A percentile compares a stretch with the other conserved stretches of the same genome.
These are phyloP conservation scores for Clarias laeviceps DNA, from an alignment of 2,797 vertebrate species.

Conservation along the genomic window DNA sequence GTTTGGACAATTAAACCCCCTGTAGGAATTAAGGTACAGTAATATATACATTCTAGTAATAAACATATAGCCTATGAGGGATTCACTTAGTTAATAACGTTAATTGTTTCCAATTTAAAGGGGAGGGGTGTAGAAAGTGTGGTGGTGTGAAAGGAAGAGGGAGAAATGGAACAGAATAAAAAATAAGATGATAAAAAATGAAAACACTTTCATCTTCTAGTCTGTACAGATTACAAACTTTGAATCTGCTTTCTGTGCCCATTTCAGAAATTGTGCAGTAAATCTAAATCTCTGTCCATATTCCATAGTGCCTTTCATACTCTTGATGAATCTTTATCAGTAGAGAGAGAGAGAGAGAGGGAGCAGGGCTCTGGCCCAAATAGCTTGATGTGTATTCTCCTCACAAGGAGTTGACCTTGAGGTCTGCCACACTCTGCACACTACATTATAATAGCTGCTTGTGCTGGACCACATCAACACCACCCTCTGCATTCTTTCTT, in stretches of 20 bases:
- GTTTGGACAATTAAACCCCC: background rate
- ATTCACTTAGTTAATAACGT: background rate
- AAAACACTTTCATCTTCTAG: conserved; percentile 14
- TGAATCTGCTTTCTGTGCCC: conserved; percentile 28
- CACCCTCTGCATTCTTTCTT: conserved; percentile 45
- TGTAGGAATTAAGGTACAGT: background rate
- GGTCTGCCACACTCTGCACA: conserved; percentile 71
- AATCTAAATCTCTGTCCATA: background rate
- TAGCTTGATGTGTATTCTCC: conserved; percentile 76
- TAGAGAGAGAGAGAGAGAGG: conserved; percentile 28
- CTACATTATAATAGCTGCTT: conserved; percentile 73
- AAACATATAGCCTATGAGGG: background rate
- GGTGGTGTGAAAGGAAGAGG: background rate
- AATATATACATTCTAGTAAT: background rate
- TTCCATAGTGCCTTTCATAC: background rate
- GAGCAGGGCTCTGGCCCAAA: conserved; percentile 60
- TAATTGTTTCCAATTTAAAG: background rate
- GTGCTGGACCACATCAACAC: conserved; percentile 37
- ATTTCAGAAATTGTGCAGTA: conserved; percentile 12
- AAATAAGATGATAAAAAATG: background rate
- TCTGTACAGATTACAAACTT: conserved; percentile 24
- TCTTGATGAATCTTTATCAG: conserved; percentile 27
- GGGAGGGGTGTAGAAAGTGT: background rate
- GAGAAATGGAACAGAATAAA: background rate
- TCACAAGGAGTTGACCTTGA: conserved; percentile 79